Evolutionary conservation across 2,888 invertebrate genomes (phyloP), one percentile per base, ranked within the genome.

Genomic region (Pollenia labialis): DNA sequence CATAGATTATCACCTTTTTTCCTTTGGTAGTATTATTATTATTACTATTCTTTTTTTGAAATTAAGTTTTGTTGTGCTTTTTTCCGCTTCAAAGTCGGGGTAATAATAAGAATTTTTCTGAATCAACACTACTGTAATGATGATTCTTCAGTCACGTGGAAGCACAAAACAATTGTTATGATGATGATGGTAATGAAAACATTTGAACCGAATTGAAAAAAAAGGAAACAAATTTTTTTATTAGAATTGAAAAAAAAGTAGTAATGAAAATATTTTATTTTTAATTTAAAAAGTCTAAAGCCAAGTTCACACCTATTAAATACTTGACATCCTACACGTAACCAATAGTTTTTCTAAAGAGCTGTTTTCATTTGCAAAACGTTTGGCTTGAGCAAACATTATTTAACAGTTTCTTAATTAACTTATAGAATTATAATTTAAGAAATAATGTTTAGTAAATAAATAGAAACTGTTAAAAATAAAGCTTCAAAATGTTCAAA

Each of bases 151-250:
- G 69, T 75, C 81, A 85, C 54, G 85, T 50, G 64, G n/a, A 79
- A 85, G 85, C 85, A 79, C 77, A 85, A 76, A 85, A 76, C 81
- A 85, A 82, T 85, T 85, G 85, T 62, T 77, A 32, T 68, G 46
- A 60, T 68, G 66, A 54, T 68, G 66, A 54, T 60, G 68, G 46
- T 69, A 75, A 74, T 80, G 54, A 85, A 75, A 85, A 75, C n/a
- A 68, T 42, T 58, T 81, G 4, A 75, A 52, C 44, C 3, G 62
- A 71, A 42, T 42, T 64, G 1, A 14, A 23, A 23, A 66, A 52
- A 52, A 48, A 16, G 32, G n/a, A 14, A 44, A 7, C 32, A 71
- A 12, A 1, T 66, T 69, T 60, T 48, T 46, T 8, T 72, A 81
- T 56, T 66, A 23, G 46, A 54, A 72, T 18, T 58, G 14, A 7